A percentile compares a stretch with the other conserved stretches of the same genome.
phyloP scores from a whole-genome alignment of 1,140 invertebrate genomes.

The Contarinia nasturtii region DNA sequence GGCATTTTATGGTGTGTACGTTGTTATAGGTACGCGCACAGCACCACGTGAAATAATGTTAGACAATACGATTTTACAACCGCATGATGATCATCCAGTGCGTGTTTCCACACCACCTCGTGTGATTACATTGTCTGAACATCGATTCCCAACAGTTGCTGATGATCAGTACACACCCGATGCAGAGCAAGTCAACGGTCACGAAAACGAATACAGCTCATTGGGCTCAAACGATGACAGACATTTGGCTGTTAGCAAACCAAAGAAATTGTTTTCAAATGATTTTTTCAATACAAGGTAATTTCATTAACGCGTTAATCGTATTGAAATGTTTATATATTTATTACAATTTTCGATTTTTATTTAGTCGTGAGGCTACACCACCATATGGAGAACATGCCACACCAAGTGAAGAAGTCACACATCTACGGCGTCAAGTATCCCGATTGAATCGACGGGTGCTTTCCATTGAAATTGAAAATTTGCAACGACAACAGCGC shows the following conservation, averaged over 20 bases:
- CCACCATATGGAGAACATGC: conserved; percentile 43
- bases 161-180: conserved; percentile 28
- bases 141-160: conserved; percentile 55
- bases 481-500: conserved; percentile 54
- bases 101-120: conserved; percentile 63
- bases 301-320: neutral
- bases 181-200: conserved; percentile 1
- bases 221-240: neutral
- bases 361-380: conserved; percentile 35
- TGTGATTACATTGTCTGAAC: conserved; percentile 61
- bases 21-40: conserved; percentile 43
- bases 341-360: conserved; percentile 1
- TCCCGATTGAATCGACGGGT: conserved; percentile 69
- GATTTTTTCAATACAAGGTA: neutral
- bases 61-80: conserved; percentile 58
- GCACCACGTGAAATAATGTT: conserved; percentile 64
- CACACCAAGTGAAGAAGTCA: conserved; percentile 54
- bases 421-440: conserved; percentile 62
- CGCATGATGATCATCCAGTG: conserved; percentile 37
- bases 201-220: neutral
- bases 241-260: neutral
- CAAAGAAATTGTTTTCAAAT: neutral
- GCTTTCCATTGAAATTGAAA: conserved; percentile 64
- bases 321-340: neutral
- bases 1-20: neutral